Conservation (phyloP, 2,797 vertebrate species). For the Sebastes matsubarae region DNA sequence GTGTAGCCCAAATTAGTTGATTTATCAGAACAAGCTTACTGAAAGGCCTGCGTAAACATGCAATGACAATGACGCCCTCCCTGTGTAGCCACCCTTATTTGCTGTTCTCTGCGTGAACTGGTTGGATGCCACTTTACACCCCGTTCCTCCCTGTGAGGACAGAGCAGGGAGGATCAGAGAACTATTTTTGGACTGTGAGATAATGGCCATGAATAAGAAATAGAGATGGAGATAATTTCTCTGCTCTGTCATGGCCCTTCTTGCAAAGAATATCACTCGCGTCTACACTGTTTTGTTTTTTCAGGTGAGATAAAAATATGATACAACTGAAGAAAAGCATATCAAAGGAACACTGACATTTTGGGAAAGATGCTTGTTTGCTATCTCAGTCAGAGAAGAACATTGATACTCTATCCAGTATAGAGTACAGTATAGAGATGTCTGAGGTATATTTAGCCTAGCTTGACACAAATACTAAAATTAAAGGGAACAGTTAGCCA, state of each 20-base stretch:
- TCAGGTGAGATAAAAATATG: constrained; percentile 12
- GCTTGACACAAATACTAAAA: background rate
- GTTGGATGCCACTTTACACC: constrained; percentile 45
- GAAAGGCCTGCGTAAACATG: constrained; percentile 29
- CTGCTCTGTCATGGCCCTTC: constrained; percentile 6
- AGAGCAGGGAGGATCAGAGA: constrained; percentile 52
- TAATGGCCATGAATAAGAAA: constrained; percentile 70
- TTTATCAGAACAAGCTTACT: constrained; percentile 28
- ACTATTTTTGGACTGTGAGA: constrained; percentile 69
- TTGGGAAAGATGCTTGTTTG: constrained; percentile 11
- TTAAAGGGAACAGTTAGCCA: background rate
- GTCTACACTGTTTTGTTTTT: background rate
- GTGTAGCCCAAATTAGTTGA: constrained; percentile 27
- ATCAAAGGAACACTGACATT: background rate
- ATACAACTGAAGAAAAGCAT: background rate
- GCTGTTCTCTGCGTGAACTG: constrained; percentile 33
- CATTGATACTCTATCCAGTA: background rate
- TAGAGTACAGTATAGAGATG: background rate
- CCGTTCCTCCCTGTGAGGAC: constrained; percentile 32
- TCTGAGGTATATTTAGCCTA: background rate
- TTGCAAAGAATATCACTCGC: background rate
- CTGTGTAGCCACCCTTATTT: constrained; percentile 41
- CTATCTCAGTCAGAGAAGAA: background rate
- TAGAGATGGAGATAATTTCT: constrained; percentile 55
- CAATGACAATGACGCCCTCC: constrained; percentile 5